Conservation (phyloP, 2,797 vertebrate genomes). For the Lepilemur ruficaudatus region DNA sequence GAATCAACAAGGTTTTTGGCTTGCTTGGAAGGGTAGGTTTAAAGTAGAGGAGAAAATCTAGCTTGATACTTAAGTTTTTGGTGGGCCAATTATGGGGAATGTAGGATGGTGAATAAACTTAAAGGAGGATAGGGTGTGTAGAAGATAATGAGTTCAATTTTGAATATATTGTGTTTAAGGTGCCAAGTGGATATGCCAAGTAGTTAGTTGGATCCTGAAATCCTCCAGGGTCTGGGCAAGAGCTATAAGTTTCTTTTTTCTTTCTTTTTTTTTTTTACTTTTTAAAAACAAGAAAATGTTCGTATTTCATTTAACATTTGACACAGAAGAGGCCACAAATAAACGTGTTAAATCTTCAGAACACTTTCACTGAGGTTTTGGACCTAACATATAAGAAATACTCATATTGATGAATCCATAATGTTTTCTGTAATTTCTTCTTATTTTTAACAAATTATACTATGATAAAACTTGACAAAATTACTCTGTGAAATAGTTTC, state of each 20-base stretch:
- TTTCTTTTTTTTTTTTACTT: neutral
- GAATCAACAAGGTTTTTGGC: neutral
- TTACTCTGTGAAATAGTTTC: neutral
- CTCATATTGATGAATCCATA: slow-evolving; percentile 21
- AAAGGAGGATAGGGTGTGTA: neutral
- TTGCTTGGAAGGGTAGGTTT: neutral
- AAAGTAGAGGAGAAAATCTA: neutral
- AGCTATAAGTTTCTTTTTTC: neutral
- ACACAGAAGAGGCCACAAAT: slow-evolving; percentile 73
- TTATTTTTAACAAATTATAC: slow-evolving; percentile 67
- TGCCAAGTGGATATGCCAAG: neutral
- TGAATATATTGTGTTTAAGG: neutral
- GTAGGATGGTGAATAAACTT: neutral
- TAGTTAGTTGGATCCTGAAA: neutral
- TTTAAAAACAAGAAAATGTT: slow-evolving; percentile 67
- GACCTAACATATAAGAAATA: slow-evolving; percentile 65
- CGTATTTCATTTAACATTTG: slow-evolving; percentile 55
- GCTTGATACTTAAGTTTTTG: neutral
- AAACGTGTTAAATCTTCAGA: slow-evolving; percentile 73
- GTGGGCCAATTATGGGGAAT: neutral
- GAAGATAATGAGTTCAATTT: neutral
- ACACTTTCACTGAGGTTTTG: slow-evolving; percentile 55
- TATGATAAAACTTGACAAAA: slow-evolving; percentile 47
- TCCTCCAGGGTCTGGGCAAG: neutral
- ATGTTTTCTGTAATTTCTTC: slow-evolving; percentile 44